phyloP scores from a whole-genome alignment of 2,113 vertebrate genomes.

The Urocolius indicus region DNA sequence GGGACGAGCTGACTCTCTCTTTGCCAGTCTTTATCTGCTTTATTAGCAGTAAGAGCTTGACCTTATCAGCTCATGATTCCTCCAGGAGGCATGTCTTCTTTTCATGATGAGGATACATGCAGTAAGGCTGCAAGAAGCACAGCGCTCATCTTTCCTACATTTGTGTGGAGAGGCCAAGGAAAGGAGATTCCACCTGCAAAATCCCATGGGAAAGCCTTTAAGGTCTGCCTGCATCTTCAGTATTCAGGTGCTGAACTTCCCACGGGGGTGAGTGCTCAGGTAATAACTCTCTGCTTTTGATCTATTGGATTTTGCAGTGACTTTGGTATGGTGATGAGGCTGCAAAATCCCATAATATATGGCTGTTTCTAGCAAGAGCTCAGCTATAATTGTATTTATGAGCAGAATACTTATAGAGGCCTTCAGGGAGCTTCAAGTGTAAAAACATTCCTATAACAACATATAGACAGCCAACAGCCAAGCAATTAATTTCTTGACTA shows the following conservation, averaged over 20 bases:
- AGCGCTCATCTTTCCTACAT: neutral
- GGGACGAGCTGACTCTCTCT: neutral
- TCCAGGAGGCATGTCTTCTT: neutral
- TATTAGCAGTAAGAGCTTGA: neutral
- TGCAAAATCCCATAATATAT: constrained; percentile 66
- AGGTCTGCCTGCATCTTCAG: neutral
- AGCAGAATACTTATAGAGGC: constrained; percentile 71
- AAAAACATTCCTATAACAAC: constrained; percentile 69
- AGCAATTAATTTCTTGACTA: constrained; percentile 63
- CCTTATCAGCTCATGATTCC: neutral
- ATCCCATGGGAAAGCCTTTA: neutral
- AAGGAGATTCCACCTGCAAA: neutral
- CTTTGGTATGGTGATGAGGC: constrained; percentile 70
- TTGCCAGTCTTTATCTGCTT: neutral
- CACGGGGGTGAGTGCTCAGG: constrained; percentile 1
- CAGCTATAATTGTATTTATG: constrained; percentile 74
- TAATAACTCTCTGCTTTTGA: constrained; percentile 69
- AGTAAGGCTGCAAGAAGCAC: neutral
- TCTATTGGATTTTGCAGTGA: constrained; percentile 66
- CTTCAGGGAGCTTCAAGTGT: constrained; percentile 67
- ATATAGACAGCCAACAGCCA: constrained; percentile 66
- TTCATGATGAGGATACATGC: neutral
- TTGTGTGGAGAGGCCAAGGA: neutral
- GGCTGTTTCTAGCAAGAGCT: constrained; percentile 65
- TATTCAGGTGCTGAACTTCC: constrained; percentile 4